These are phyloP conservation scores for Leucopsar rothschildi DNA, from an alignment of 2,113 vertebrate species.

Conservation along the genomic window DNA sequence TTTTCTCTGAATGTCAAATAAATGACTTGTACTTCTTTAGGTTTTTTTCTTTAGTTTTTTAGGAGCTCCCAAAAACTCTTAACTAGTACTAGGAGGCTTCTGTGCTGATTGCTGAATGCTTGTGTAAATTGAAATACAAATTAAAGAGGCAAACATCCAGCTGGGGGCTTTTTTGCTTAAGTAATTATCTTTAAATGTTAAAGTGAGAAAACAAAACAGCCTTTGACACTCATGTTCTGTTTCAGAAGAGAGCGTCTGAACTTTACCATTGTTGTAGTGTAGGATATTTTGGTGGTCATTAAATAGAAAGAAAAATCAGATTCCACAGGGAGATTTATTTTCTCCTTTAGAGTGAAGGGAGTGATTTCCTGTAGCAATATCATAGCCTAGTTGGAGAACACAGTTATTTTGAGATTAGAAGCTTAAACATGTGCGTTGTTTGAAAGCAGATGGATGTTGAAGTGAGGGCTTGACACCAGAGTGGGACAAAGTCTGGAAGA, in stretches of 20 bases:
- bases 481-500: neutral
- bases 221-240: neutral
- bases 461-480: neutral
- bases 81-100: neutral
- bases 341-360: neutral
- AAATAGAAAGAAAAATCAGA: neutral
- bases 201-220: neutral
- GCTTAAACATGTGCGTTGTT: neutral
- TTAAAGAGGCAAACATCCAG: neutral
- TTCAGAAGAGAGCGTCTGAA: neutral
- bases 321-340: neutral
- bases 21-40: neutral
- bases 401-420: neutral
- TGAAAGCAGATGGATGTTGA: neutral
- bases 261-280: neutral
- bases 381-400: neutral
- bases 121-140: neutral
- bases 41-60: neutral
- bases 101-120: neutral
- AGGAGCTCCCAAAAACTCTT: neutral
- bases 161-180: neutral
- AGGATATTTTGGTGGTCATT: neutral
- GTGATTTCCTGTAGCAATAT: neutral
- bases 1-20: neutral
- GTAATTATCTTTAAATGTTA: neutral